phyloP scores from a whole-genome alignment of 2,113 vertebrate genomes.

The Cyphomyrus plagiostoma region DNA sequence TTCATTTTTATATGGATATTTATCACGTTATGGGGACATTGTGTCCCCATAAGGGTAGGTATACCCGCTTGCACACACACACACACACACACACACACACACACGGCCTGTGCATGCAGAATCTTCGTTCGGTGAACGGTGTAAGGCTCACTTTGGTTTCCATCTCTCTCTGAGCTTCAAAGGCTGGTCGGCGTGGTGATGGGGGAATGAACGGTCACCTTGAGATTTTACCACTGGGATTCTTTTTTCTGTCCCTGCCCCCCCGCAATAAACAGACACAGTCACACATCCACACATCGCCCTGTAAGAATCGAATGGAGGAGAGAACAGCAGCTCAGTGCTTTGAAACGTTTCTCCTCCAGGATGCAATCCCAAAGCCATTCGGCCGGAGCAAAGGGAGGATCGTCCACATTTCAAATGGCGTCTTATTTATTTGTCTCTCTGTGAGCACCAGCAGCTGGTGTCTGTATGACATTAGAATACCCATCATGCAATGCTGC shows the following conservation, averaged over 20 bases:
- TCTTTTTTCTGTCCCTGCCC: conserved; percentile 35
- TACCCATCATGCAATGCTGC: not conserved
- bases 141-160: conserved; percentile 59
- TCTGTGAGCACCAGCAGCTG: conserved; percentile 32
- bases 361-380: not conserved
- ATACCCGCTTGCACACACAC: not conserved
- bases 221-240: conserved; percentile 51
- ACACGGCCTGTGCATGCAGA: conserved; percentile 30
- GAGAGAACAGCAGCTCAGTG: not conserved
- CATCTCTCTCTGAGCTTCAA: conserved; percentile 54
- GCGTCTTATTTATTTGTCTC: conserved; percentile 12
- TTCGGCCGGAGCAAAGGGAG: not conserved
- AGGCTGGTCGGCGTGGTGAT: conserved; percentile 42
- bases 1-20: no score
- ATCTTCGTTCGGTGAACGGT: conserved; percentile 63
- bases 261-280: not conserved
- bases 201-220: conserved; percentile 57
- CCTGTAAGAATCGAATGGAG: not conserved
- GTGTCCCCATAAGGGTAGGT: no score
- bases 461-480: conserved; percentile 26
- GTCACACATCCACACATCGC: not conserved
- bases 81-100: not conserved
- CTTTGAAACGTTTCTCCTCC: not conserved
- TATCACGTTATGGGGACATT: no score
- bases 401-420: not conserved